Conservation (phyloP, 1,140 invertebrate genomes). For the Cotesia vestalis region DNA sequence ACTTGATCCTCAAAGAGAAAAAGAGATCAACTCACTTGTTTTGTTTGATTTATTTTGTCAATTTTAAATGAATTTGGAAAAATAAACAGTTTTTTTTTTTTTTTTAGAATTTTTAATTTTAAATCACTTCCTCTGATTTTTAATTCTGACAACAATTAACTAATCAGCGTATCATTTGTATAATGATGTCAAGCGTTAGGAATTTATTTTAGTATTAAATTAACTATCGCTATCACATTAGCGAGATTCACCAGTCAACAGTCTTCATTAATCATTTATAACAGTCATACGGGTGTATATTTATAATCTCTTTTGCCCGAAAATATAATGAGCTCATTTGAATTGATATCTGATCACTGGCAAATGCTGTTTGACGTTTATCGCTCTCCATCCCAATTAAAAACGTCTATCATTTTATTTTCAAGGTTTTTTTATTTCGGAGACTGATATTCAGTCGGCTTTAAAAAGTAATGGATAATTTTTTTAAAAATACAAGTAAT, state of each 20-base stretch:
- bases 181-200: background rate
- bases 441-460: no score
- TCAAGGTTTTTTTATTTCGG: no score
- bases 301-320: constrained; percentile 47
- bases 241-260: constrained; percentile 8
- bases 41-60: constrained; percentile 5
- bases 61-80: background rate
- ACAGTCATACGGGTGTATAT: constrained; percentile 35
- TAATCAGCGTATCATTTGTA: background rate
- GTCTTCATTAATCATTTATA: constrained; percentile 55
- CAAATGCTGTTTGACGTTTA: constrained; percentile 47
- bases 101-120: no score
- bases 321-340: constrained; percentile 61
- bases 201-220: background rate
- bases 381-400: constrained; percentile 49
- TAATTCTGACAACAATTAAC: background rate
- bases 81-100: background rate
- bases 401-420: constrained; percentile 55
- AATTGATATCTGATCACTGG: constrained; percentile 57
- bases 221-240: no score
- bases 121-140: no score
- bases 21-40: constrained; percentile 5
- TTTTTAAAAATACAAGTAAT: no score
- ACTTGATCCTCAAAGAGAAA: constrained; percentile 9
- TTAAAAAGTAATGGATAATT: no score